Conservation (phyloP, 2,888 invertebrate species). For the Aplocera efformata region DNA sequence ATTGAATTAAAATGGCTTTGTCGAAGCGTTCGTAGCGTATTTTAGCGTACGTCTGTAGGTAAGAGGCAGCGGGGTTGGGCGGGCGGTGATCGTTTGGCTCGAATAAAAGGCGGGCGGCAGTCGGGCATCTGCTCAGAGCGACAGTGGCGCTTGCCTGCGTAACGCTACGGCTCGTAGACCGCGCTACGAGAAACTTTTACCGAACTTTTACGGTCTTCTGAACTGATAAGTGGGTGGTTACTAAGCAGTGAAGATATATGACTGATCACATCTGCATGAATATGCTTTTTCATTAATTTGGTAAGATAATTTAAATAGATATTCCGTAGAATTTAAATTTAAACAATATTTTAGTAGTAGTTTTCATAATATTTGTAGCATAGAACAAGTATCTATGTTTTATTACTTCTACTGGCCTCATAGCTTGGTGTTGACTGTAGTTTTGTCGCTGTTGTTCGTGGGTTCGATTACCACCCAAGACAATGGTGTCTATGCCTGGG, state of each 20-base stretch:
- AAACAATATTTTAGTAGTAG: too few relatives aligned
- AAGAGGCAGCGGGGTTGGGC: conserved; percentile 14
- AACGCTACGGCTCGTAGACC: conserved; percentile 41
- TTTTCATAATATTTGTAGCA: too few relatives aligned
- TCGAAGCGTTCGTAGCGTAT: conserved; percentile 27
- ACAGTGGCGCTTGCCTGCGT: conserved; percentile 50
- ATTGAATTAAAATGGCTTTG: conserved; percentile 34
- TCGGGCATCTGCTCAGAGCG: conserved; percentile 52
- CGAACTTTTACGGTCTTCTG: conserved; percentile 33
- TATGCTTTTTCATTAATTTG: conserved; percentile 25
- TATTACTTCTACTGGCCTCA: too few relatives aligned
- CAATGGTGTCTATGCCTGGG: too few relatives aligned
- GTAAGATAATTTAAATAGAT: conserved; percentile 31
- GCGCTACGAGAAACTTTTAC: conserved; percentile 48
- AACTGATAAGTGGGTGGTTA: conserved; percentile 22
- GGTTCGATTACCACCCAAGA: too few relatives aligned
- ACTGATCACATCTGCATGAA: conserved; percentile 1
- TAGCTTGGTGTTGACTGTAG: too few relatives aligned
- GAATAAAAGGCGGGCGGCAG: conserved; percentile 60
- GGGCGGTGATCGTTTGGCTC: conserved; percentile 25
- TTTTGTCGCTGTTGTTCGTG: too few relatives aligned
- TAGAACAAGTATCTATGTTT: too few relatives aligned
- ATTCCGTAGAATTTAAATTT: too few relatives aligned
- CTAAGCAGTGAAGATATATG: conserved; percentile 8
- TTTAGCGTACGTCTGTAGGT: conserved; percentile 25